Percentiles rank a stretch among this genome's conserved stretches.
These are phyloP conservation scores for Scolopax mira DNA, from an alignment of 2,113 vertebrate species.

Conservation along the genomic window DNA sequence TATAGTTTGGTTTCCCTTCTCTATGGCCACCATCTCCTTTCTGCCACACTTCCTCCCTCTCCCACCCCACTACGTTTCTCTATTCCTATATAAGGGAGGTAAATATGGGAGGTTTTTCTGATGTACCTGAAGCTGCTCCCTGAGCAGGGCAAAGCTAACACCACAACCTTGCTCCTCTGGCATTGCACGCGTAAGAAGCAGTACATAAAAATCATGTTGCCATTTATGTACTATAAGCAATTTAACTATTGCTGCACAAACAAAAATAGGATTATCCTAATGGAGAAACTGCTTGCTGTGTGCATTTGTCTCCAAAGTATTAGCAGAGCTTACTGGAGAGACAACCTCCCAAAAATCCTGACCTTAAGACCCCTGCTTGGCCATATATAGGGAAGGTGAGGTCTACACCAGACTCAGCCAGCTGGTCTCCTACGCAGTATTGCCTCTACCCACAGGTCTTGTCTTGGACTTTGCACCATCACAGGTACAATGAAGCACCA, in stretches of 20 bases:
- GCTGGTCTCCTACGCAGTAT: background rate
- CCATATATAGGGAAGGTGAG: background rate
- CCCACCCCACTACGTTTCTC: background rate
- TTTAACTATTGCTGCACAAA: background rate
- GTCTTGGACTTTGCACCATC: background rate
- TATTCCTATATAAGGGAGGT: background rate
- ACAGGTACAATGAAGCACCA: background rate
- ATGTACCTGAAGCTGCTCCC: background rate
- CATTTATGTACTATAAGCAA: background rate
- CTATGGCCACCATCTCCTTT: background rate
- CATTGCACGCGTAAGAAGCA: background rate
- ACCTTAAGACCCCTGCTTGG: background rate
- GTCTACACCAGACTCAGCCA: background rate
- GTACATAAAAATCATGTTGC: background rate
- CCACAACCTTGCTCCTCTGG: fast-evolving
- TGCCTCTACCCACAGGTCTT: background rate
- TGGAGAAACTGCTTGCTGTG: background rate
- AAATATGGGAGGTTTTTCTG: background rate
- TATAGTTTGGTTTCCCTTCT: background rate
- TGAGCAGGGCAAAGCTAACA: background rate
- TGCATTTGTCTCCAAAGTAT: background rate
- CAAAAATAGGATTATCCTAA: background rate
- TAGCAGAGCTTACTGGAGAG: background rate
- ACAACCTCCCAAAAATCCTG: background rate
- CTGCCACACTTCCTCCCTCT: background rate